Evolutionary conservation across 2,888 invertebrate genomes (phyloP).

Genomic region (Heterodera filipjevi): DNA sequence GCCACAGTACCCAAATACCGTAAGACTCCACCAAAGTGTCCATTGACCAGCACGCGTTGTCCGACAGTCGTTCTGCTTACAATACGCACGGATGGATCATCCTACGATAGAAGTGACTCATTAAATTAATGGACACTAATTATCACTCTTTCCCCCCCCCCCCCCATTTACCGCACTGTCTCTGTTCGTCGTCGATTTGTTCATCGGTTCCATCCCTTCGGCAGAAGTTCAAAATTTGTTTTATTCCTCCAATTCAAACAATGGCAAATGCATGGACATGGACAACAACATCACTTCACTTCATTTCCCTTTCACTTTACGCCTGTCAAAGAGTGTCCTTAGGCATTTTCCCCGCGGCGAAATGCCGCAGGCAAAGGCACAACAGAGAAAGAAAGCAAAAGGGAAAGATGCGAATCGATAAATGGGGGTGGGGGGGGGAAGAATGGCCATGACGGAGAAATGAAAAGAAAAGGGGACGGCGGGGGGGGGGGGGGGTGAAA

Average conservation of each 20-base stretch:
- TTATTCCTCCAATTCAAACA: background rate
- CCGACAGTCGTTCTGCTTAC: slow-evolving; percentile 61
- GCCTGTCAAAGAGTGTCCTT: background rate
- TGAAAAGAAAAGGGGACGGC: background rate
- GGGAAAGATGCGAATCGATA: background rate
- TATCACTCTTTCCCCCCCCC: slow-evolving; percentile 4
- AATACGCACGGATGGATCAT: slow-evolving; percentile 19
- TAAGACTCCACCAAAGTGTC: slow-evolving; percentile 70
- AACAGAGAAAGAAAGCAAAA: background rate
- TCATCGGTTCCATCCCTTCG: background rate
- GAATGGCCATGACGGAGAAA: background rate
- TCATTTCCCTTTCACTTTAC: background rate
- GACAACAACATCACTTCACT: background rate
- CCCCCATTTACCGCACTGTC: background rate
- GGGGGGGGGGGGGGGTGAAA: background rate
- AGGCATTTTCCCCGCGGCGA: background rate
- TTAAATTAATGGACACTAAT: background rate
- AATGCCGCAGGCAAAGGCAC: slow-evolving; percentile 4
- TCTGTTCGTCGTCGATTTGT: slow-evolving; percentile 11
- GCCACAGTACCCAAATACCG: slow-evolving; percentile 72
- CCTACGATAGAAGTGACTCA: background rate
- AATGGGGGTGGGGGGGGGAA: background rate
- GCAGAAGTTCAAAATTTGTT: background rate
- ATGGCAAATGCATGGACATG: background rate
- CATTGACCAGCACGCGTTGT: slow-evolving; percentile 67